Base-by-base conservation (phyloP, 2,113 vertebrate species). In the Helogale parvula region DNA sequence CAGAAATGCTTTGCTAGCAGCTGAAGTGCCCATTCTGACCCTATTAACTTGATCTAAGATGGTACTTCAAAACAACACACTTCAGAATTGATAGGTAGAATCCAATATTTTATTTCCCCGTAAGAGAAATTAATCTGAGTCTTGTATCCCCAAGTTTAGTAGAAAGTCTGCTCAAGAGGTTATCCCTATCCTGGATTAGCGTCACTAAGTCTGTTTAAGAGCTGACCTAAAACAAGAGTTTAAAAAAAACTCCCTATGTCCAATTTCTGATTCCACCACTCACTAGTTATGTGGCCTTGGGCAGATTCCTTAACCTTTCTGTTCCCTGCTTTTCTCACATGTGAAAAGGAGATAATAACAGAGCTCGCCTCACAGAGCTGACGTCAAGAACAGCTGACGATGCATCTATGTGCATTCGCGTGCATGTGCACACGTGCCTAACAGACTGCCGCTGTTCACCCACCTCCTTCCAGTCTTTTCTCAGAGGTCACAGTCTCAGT, bases 1-100 rank as follows among this genome's bases (percentile, higher is more conserved):
- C 6, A 52, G 33, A 57, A 69, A 29, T 81, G n/a, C 74, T 92
- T 77, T 89, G 41, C 60, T 13, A 66, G 65, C n/a, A 84, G 31
- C 54, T 96, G 8, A 96, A 96, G 84, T 69, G 68, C 77, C 93
- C 35, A 45, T 96, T 85, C 57, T 87, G 90, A 68, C 41, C 50
- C 72, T 94, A 84, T 88, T 92, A 86, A 90, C 89, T 66, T 92
- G 38, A 94, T 90, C 79, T 90, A 93, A 96, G 83, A 90, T 81
- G 71, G 47, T 57, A 72, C 95, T 96, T 97, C 90, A 57, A 72
- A 96, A 93, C 8, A 33, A 93, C 69, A 82, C 79, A 77, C 65
- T 60, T 69, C 81, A 65, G 50, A 82, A 96, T 77, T 38, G 65
- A 92, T 84, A 79, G 74, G 76, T 88, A 96, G 69, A 92, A 94